Evolutionary conservation across 2,888 invertebrate species (phyloP), one percentile per base, ranked within the genome.

Genomic region (Junonia oenone): DNA sequence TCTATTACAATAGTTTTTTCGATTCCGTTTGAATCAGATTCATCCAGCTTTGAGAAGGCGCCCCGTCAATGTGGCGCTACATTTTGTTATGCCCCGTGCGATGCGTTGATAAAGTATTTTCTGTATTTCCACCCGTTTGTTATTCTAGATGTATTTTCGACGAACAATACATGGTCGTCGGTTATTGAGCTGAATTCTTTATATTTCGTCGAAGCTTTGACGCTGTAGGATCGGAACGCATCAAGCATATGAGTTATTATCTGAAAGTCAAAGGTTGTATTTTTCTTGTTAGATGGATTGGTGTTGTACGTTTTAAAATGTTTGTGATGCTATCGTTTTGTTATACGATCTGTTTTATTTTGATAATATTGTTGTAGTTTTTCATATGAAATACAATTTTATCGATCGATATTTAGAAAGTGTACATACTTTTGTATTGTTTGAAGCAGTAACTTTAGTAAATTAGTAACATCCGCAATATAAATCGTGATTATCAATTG

Each of bases 241-340:
- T 40, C 43, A 19, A 45, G 11, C 27, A n/a, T 27, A 26, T 35
- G 46, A 52, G 37, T 19, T 52, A 40, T 17, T 13, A 14, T 29
- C 11, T 3, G 45, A 27, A 27, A 27, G 9, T 14, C 45, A 15
- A 27, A 45, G 15, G 15, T 27, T 14, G 26, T 27, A 3, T 77
- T 40, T 77, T 70, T 75, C 78, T 78, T 70, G 65, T 69, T 68
- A 76, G 79, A 80, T 74, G 66, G 72, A 78, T 78, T 77, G 74
- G 74, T 75, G 22, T 22, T 22, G 22, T 22, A 22, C 5, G 22
- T 22, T 22, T 22, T 33, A 22, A 22, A 22, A 22, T 5, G 22
- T 22, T 22, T 22, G 22, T 22, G 22, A 22, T 22, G 22, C 22
- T 22, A 5, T 22, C 22, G 22, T 76, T 75, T 69, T 72, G 73